Percentiles rank a stretch among this genome's conserved stretches.
These are phyloP conservation scores for Oedothorax gibbosus DNA, from an alignment of 1,140 invertebrate genomes.

Conservation along the genomic window DNA sequence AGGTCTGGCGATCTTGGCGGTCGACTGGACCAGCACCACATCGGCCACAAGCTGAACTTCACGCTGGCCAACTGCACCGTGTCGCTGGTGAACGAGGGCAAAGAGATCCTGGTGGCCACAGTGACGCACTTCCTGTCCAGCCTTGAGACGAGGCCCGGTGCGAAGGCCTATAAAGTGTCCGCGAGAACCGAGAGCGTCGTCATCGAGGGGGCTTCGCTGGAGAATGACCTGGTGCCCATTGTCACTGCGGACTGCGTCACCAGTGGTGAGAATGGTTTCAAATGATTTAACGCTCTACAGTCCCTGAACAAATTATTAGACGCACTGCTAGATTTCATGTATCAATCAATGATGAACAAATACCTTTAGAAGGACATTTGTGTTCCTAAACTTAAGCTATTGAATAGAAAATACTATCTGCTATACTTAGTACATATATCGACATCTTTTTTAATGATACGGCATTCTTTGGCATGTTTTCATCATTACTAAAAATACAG, in stretches of 20 bases:
- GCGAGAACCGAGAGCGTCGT: slow-evolving; percentile 82
- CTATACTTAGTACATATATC: no score
- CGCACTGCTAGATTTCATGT: no score
- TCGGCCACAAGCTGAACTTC: slow-evolving; percentile 79
- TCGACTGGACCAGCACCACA: slow-evolving; percentile 34
- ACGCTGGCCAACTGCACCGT: slow-evolving; percentile 81
- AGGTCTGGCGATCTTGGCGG: background rate
- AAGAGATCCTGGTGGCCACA: slow-evolving; percentile 79
- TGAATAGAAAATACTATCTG: no score
- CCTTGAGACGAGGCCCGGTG: slow-evolving; percentile 78
- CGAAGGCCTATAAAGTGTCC: slow-evolving; percentile 79
- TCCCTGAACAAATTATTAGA: no score
- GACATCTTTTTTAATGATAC: background rate
- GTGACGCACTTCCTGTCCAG: slow-evolving; percentile 80
- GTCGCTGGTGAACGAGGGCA: slow-evolving; percentile 74
- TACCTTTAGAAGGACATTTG: no score
- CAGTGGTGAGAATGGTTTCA: slow-evolving; percentile 71
- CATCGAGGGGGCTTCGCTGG: slow-evolving; percentile 80
- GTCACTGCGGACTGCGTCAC: slow-evolving; percentile 78
- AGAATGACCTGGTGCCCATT: slow-evolving; percentile 80
- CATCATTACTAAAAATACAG: no score
- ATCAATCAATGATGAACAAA: no score
- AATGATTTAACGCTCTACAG: no score
- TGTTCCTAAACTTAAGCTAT: no score
- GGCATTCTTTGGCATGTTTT: no score